Conservation (phyloP, 2,113 vertebrate species). For the Carollia perspicillata region DNA sequence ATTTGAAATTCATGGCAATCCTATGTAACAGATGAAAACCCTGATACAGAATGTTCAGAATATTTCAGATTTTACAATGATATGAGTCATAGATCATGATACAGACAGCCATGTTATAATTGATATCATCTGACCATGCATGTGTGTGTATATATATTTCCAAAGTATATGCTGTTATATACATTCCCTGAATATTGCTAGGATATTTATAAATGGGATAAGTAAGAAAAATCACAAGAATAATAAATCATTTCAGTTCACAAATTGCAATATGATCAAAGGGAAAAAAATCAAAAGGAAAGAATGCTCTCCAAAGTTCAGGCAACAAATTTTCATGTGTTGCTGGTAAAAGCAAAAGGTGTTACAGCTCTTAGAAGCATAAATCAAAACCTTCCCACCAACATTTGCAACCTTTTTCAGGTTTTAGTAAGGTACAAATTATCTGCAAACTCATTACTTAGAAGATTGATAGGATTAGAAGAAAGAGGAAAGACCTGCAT, state of each 20-base stretch:
- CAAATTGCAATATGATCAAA: conserved; percentile 30
- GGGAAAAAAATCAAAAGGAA: neutral
- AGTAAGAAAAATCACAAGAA: neutral
- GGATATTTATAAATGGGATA: neutral
- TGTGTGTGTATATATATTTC: neutral
- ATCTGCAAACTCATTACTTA: conserved; percentile 26
- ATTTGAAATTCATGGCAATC: conserved; percentile 8
- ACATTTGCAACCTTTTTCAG: conserved; percentile 1
- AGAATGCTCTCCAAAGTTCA: neutral
- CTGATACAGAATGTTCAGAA: neutral
- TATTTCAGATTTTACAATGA: neutral
- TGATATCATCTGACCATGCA: neutral
- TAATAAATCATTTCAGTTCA: conserved; percentile 21
- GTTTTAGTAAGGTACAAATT: conserved; percentile 48
- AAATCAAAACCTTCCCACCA: conserved; percentile 35
- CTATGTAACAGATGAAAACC: neutral
- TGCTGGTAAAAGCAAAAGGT: conserved; percentile 11
- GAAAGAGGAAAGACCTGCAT: neutral
- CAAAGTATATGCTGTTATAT: neutral
- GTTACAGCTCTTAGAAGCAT: neutral
- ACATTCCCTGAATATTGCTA: neutral
- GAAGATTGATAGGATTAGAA: neutral
- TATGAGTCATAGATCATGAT: neutral
- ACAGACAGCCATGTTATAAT: neutral
- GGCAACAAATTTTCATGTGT: conserved; percentile 22